Percentiles rank a stretch among this genome's conserved stretches.
Evolutionary conservation across 2,888 invertebrate species (phyloP).

Genomic region (Mesoligia furuncula): DNA sequence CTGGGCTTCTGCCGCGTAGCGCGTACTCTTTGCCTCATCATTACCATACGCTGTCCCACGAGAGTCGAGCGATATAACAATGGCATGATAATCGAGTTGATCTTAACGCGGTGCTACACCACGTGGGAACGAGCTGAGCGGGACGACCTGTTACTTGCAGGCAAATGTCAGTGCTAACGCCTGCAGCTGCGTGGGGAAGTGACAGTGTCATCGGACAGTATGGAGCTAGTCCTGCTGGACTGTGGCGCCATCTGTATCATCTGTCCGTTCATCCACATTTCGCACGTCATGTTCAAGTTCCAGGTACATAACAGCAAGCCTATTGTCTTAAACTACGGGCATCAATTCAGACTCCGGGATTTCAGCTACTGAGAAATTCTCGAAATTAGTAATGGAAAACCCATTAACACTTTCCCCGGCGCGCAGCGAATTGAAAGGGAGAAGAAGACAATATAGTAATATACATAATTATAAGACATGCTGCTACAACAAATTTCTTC

Average conservation of each 20-base stretch:
- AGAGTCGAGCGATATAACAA: slow-evolving; percentile 12
- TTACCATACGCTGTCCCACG: slow-evolving; percentile 26
- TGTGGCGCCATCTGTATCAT: background rate
- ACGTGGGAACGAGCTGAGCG: slow-evolving; percentile 24
- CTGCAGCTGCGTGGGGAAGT: background rate
- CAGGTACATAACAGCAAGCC: background rate
- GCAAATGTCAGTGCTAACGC: background rate
- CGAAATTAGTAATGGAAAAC: background rate
- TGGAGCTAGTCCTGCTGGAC: background rate
- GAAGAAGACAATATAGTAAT: too few relatives aligned
- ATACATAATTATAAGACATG: background rate
- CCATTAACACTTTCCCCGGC: background rate
- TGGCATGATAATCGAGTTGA: slow-evolving; percentile 26
- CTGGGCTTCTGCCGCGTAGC: rapidly evolving
- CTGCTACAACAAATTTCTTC: background rate
- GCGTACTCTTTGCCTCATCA: background rate
- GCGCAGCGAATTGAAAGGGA: background rate
- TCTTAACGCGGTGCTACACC: slow-evolving; percentile 11
- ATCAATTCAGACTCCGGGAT: background rate
- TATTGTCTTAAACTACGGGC: background rate
- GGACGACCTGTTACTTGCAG: background rate
- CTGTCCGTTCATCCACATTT: background rate
- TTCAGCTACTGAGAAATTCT: background rate
- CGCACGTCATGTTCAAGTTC: background rate
- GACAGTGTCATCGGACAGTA: background rate